These are phyloP conservation scores for Scyliorhinus canicula DNA, from an alignment of 2,797 vertebrate species.

Conservation along the genomic window DNA sequence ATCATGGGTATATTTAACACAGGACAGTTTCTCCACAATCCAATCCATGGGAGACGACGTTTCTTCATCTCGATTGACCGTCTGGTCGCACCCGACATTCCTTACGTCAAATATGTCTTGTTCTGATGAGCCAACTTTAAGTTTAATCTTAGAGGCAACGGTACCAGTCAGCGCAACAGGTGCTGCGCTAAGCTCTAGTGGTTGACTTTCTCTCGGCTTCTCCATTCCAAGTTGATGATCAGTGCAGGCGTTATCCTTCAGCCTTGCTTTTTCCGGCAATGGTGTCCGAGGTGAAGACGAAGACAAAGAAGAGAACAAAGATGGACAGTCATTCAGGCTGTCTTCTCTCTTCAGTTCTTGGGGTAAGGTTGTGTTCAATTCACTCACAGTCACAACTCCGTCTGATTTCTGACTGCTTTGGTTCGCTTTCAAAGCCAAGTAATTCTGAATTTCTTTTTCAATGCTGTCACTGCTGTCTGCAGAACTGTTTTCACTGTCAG, in stretches of 20 bases:
- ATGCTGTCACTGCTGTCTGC: slow-evolving; percentile 92
- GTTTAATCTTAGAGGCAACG: neutral
- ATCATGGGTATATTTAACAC: neutral
- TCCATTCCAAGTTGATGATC: neutral
- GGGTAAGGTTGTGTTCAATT: slow-evolving; percentile 27
- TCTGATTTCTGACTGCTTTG: slow-evolving; percentile 55
- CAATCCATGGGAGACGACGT: neutral
- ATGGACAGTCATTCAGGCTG: slow-evolving; percentile 17
- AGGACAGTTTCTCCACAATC: neutral
- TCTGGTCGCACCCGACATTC: neutral
- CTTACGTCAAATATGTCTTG: neutral
- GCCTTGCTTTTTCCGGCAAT: slow-evolving; percentile 58
- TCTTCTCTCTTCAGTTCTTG: slow-evolving; percentile 46
- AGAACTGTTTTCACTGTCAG: slow-evolving; percentile 69
- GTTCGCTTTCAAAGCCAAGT: slow-evolving; percentile 85
- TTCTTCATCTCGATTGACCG: neutral
- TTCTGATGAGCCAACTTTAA: neutral
- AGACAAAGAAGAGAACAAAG: slow-evolving; percentile 39
- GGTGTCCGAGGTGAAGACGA: slow-evolving; percentile 52
- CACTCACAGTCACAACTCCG: slow-evolving; percentile 39
- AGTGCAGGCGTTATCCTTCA: slow-evolving; percentile 45
- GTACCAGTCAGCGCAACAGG: neutral
- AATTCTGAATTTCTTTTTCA: slow-evolving; percentile 85
- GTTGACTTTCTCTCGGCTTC: neutral
- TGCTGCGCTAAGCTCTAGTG: neutral